A percentile compares a stretch with the other conserved stretches of the same genome.
Conservation (phyloP, 2,113 vertebrate species). For the Scatophagus argus region DNA sequence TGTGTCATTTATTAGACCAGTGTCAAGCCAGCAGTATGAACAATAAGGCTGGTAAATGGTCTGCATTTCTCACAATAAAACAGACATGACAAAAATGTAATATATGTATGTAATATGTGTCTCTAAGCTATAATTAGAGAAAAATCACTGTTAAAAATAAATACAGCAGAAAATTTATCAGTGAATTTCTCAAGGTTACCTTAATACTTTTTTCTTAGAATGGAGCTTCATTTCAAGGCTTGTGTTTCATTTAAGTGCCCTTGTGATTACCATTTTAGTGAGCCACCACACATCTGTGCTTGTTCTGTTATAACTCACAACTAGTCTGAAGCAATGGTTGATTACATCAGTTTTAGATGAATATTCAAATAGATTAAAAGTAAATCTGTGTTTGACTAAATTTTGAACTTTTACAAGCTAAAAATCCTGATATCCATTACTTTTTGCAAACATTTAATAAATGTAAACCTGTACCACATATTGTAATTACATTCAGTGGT, state of each 20-base stretch:
- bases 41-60: slow-evolving; percentile 29
- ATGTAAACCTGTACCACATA: not conserved
- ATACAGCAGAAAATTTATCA: not conserved
- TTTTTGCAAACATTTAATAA: not conserved
- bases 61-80: slow-evolving; percentile 50
- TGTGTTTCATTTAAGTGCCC: not conserved
- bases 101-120: slow-evolving; percentile 4
- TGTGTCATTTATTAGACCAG: slow-evolving; percentile 52
- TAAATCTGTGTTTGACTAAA: not conserved
- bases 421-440: not conserved
- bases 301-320: not conserved
- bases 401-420: not conserved
- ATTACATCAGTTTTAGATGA: not conserved
- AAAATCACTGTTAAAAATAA: slow-evolving; percentile 3
- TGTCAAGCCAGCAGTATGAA: slow-evolving; percentile 30
- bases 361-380: not conserved
- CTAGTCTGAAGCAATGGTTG: not conserved
- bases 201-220: not conserved
- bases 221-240: not conserved
- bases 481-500: not conserved
- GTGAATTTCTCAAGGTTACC: not conserved
- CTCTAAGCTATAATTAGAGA: not conserved
- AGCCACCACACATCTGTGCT: not conserved
- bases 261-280: not conserved
- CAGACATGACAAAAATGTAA: slow-evolving; percentile 27